Percentiles rank a stretch among this genome's conserved stretches.
phyloP scores from a whole-genome alignment of 1,140 invertebrate genomes.

The Goniozus legneri region DNA sequence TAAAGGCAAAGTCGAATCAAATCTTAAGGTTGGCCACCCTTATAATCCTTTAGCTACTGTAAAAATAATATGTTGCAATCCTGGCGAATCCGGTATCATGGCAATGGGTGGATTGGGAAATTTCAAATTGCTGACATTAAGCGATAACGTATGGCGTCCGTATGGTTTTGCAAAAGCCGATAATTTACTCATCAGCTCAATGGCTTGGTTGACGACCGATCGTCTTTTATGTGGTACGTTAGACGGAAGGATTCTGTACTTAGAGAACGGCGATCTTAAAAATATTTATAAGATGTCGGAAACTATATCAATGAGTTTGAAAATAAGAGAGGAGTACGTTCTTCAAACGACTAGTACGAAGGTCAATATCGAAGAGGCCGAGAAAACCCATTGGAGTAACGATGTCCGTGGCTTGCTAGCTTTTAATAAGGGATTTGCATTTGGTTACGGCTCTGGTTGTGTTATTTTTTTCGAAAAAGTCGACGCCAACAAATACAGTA shows the following conservation, averaged over 20 bases:
- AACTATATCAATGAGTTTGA: slow-evolving; percentile 56
- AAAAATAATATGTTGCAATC: slow-evolving; percentile 67
- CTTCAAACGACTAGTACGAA: slow-evolving; percentile 23
- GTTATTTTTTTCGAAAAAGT: slow-evolving; percentile 67
- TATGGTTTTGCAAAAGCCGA: slow-evolving; percentile 82
- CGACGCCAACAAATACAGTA: slow-evolving; percentile 59
- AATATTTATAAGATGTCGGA: slow-evolving; percentile 59
- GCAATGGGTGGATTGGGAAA: slow-evolving; percentile 70
- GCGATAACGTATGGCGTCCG: slow-evolving; percentile 77
- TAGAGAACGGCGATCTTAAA: slow-evolving; percentile 78
- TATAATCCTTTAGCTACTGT: slow-evolving; percentile 56
- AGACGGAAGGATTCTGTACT: slow-evolving; percentile 68
- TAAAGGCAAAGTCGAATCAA: slow-evolving; percentile 76
- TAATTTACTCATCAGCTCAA: slow-evolving; percentile 65
- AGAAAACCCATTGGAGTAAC: slow-evolving; percentile 26
- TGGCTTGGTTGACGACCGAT: slow-evolving; percentile 72
- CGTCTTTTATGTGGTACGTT: slow-evolving; percentile 72
- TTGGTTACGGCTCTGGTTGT: slow-evolving; percentile 57
- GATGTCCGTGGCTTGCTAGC: slow-evolving; percentile 53
- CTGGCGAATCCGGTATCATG: slow-evolving; percentile 70
- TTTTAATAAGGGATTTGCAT: slow-evolving; percentile 63
- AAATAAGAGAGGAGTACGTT: slow-evolving; percentile 44
- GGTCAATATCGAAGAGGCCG: slow-evolving; percentile 27
- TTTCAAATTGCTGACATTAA: slow-evolving; percentile 74
- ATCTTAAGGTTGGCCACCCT: slow-evolving; percentile 65